Evolutionary conservation across 1,140 invertebrate species (phyloP), one percentile per base, ranked within the genome.

Genomic region (Hirudo medicinalis): DNA sequence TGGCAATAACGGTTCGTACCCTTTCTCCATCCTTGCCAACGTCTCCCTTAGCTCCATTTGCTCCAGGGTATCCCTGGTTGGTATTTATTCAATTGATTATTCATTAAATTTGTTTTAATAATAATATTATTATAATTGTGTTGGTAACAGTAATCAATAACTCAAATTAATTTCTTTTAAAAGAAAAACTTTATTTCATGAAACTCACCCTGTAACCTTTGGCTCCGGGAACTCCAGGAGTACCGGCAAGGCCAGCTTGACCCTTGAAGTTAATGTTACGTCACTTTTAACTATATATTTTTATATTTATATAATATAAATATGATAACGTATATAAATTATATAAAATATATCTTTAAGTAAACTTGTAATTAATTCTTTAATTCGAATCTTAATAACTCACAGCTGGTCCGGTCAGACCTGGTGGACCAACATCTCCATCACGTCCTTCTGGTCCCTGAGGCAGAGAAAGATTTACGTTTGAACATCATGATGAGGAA

Each of bases 21-120:
- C 53, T 49, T n/a, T 70, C 63, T 67, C 71, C 71, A 25, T 54
- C 29, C 49, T 72, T 53, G 68, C 71, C 71, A 40, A 43, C 43
- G 20, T 72, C 71, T 40, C 71, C 71, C 49, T 53, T 72, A 22
- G 71, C 54, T 17, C 71, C 71, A 19, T n/a, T 32, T 49, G 27
- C 25, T 67, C 71, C 71, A 54, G 71, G 40, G 32, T 36, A 57
- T 36, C 71, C 71, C 71, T 70, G 69, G 19, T 53, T 6, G 22
- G 8, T 1, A 63, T 32, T 22, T 25, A 22, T 63, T 63, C 17
- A 15, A 15, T 19, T 20, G 19, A 25, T 63, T n/a, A 32, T 63
- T 19, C 1, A 6, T 25, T 63, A 1, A 13, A 49, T 17, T 5
- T 49, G 4, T 8, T 49, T 11, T 49, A 49, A 49, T 49, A 49